Conservation (phyloP, 2,888 invertebrate species). For the Nebria salina region DNA sequence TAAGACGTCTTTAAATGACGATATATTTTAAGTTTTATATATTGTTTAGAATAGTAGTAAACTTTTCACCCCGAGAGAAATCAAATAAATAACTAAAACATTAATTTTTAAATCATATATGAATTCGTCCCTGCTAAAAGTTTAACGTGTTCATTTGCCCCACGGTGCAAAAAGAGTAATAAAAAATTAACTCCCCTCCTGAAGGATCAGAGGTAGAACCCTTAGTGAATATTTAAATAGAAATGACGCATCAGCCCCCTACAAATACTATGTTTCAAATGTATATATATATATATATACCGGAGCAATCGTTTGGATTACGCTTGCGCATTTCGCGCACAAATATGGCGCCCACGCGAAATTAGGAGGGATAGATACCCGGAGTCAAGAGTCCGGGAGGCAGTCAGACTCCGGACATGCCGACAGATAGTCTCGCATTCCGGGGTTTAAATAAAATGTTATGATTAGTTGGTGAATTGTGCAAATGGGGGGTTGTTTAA, state of each 20-base stretch:
- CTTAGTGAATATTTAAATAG: slow-evolving; percentile 32
- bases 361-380: slow-evolving; percentile 63
- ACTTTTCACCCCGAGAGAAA: too few relatives aligned
- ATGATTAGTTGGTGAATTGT: background rate
- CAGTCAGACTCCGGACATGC: slow-evolving; percentile 1
- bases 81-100: too few relatives aligned
- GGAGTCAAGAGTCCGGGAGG: background rate
- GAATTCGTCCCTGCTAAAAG: background rate
- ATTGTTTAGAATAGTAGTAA: too few relatives aligned
- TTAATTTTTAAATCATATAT: too few relatives aligned
- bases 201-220: background rate
- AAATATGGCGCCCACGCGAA: slow-evolving; percentile 66
- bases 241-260: slow-evolving; percentile 21
- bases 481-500: background rate
- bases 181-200: slow-evolving; percentile 2
- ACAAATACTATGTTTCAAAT: background rate
- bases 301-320: slow-evolving; percentile 63
- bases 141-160: background rate
- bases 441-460: background rate
- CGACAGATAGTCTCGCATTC: background rate
- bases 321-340: slow-evolving; percentile 65
- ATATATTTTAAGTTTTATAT: too few relatives aligned
- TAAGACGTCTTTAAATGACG: too few relatives aligned
- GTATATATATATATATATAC: background rate
- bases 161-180: background rate